Evolutionary conservation across 2,888 invertebrate genomes (phyloP), one percentile per base, ranked within the genome.

Genomic region (Tiliacea citrago): DNA sequence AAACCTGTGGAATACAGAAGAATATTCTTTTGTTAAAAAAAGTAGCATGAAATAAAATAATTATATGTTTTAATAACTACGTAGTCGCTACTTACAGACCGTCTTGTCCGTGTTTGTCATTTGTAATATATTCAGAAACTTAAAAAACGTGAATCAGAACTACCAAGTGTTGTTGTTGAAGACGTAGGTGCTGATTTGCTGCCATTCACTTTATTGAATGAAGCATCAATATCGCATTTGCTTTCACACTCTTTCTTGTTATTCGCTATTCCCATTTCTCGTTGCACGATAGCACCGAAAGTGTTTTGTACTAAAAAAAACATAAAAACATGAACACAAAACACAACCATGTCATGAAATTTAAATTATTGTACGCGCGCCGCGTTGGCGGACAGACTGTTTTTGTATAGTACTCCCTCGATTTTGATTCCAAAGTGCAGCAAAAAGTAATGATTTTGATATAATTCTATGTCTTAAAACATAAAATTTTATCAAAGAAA

Each of bases 221-320:
- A 87, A n/a, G 94, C 93, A 60, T 93, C 88, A 39, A 94, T 91
- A 49, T 92, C 87, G n/a, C 90, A 85, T 61, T 90, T 87, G 16
- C 58, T 61, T 63, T 68, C 61, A 62, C 16, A 5, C 1, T 60
- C 62, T 24, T 84, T 84, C 35, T 82, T 91, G 18, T 66, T 86
- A 66, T 86, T 91, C 1, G 91, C 92, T 61, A 94, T 91, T 35
- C 77, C 84, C 68, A 94, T 90, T 90, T 96, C 96, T 62, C 94
- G 90, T 80, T 87, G 88, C 0, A 96, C 93, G 5, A 96, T 94
- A 39, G 90, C 91, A 18, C 94, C 94, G 82, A 96, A 94, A 21
- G 92, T 94, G 42, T 92, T 89, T 80, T 95, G 94, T 5, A 96
- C 96, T 96, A 82, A 79, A 93, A 92, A 4, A 9, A 45, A 7